phyloP scores from a whole-genome alignment of 2,888 invertebrate genomes.

The Caenorhabditis sp. region DNA sequence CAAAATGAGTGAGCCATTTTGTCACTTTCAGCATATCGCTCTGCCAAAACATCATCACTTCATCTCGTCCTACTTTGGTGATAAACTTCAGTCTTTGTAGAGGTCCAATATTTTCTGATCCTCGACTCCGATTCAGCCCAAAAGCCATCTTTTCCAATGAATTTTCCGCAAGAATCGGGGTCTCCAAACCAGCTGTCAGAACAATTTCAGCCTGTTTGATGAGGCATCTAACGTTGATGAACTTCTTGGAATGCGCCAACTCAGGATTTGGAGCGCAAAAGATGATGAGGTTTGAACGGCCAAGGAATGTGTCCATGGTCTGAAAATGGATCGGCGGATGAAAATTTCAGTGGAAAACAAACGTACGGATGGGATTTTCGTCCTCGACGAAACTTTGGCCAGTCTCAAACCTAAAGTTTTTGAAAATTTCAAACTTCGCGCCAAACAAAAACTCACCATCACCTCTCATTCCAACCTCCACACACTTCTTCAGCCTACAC shows the following conservation, averaged over 20 bases:
- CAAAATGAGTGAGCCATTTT: slow-evolving; percentile 59
- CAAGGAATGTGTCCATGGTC: not conserved
- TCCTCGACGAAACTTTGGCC: not conserved
- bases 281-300: not conserved
- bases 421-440: not conserved
- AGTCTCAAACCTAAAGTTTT: not conserved
- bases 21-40: slow-evolving; percentile 38
- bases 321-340: not conserved
- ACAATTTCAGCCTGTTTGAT: slow-evolving; percentile 14
- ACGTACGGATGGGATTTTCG: not conserved
- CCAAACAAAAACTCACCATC: not conserved
- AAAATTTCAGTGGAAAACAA: not conserved
- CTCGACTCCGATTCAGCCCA: not conserved
- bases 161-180: not conserved
- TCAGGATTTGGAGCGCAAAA: not conserved
- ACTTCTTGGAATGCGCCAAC: not conserved
- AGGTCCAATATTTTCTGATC: not conserved
- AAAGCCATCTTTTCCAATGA: slow-evolving; percentile 15
- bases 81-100: not conserved
- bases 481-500: slow-evolving; percentile 5
- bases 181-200: not conserved
- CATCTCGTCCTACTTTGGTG: slow-evolving; percentile 8
- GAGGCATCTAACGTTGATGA: slow-evolving; percentile 11
- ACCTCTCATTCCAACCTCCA: slow-evolving; percentile 15
- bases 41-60: slow-evolving; percentile 26